These are phyloP conservation scores for Anthonomus grandis DNA, from an alignment of 1,140 invertebrate genomes.

Conservation along the genomic window DNA sequence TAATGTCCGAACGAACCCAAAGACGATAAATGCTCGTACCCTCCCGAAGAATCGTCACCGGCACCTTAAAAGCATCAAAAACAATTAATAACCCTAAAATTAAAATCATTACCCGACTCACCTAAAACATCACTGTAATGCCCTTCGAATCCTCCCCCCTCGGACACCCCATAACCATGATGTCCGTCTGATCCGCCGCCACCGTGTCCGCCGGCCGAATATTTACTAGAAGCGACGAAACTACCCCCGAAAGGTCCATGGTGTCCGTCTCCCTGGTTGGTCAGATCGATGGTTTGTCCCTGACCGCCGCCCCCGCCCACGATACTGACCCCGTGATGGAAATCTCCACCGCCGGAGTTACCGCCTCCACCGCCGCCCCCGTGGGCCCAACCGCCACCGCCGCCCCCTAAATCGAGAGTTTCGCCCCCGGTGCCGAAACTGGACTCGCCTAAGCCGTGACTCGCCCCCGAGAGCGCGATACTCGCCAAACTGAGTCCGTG, in stretches of 20 bases:
- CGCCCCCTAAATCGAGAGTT: slow-evolving; percentile 12
- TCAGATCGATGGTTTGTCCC: slow-evolving; percentile 33
- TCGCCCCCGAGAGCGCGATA: slow-evolving; percentile 14
- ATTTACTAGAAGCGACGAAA: slow-evolving; percentile 37
- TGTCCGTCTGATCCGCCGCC: slow-evolving; percentile 22
- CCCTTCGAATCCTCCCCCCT: slow-evolving; percentile 27
- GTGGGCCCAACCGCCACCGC: slow-evolving; percentile 12
- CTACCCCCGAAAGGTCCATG: slow-evolving; percentile 35
- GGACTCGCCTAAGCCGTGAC: slow-evolving; percentile 24
- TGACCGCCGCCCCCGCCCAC: slow-evolving; percentile 27
- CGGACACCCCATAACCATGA: slow-evolving; percentile 17
- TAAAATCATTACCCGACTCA: too few relatives aligned
- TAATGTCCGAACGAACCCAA: slow-evolving; percentile 19
- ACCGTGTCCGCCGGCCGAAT: slow-evolving; percentile 34
- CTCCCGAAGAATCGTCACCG: slow-evolving; percentile 10
- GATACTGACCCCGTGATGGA: slow-evolving; percentile 35
- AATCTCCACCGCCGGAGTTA: slow-evolving; percentile 26
- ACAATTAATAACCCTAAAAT: too few relatives aligned
- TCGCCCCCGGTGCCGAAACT: slow-evolving; percentile 20
- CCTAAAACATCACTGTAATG: slow-evolving; percentile 37
- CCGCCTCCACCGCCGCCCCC: slow-evolving; percentile 13
- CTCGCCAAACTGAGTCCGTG: slow-evolving; percentile 21
- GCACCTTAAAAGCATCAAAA: slow-evolving; percentile 4
- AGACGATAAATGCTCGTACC: slow-evolving; percentile 18
- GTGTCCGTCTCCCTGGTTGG: slow-evolving; percentile 31